A percentile compares a stretch with the other conserved stretches of the same genome.
Evolutionary conservation across 2,888 invertebrate genomes (phyloP).

Genomic region (Thysanoteuthis rhombus): DNA sequence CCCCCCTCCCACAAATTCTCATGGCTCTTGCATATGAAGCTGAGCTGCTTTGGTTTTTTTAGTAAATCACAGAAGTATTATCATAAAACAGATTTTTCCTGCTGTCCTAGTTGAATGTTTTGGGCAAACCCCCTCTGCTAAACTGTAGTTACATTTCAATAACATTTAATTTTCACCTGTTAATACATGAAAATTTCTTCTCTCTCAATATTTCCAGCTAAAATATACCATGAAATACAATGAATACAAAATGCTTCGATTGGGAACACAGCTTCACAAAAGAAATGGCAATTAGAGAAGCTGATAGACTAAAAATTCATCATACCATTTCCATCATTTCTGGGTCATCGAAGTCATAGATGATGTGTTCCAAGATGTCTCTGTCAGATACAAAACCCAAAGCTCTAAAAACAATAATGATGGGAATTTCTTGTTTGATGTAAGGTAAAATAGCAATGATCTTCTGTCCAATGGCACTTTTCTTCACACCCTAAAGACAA

Average conservation of each 20-base stretch:
- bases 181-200: too few relatives aligned
- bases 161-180: too few relatives aligned
- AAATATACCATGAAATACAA: too few relatives aligned
- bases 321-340: constrained; percentile 99
- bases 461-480: constrained; percentile 97
- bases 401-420: constrained; percentile 99
- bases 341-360: constrained; percentile 99
- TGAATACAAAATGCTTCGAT: neutral
- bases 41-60: too few relatives aligned
- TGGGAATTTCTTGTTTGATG: constrained; percentile 99
- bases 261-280: neutral
- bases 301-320: neutral
- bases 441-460: constrained; percentile 98
- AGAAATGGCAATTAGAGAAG: neutral
- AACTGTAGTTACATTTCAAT: too few relatives aligned
- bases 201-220: too few relatives aligned
- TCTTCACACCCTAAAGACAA: constrained; percentile 86
- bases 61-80: too few relatives aligned
- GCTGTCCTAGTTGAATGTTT: too few relatives aligned
- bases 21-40: too few relatives aligned
- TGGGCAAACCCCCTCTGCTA: too few relatives aligned
- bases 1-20: too few relatives aligned
- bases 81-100: too few relatives aligned
- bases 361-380: constrained; percentile 98
- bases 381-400: constrained; percentile 98